These are phyloP conservation scores for Chrysotoxum bicinctum DNA, from an alignment of 2,888 invertebrate species.

Conservation along the genomic window DNA sequence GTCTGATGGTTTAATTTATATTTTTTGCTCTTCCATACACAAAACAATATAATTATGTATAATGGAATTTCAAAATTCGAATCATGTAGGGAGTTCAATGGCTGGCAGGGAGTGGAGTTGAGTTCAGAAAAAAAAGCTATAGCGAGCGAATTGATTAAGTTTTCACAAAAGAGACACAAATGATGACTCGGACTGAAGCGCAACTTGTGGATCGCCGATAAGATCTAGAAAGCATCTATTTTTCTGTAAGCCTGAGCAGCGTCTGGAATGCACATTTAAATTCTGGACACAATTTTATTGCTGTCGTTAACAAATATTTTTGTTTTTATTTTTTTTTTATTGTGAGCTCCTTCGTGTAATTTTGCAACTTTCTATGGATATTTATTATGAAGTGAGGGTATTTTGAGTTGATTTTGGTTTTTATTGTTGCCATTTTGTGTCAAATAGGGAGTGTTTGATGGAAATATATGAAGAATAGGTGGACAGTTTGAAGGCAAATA, in stretches of 20 bases:
- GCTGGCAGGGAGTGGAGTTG: neutral
- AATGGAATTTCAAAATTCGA: conserved; percentile 25
- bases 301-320: neutral
- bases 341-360: neutral
- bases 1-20: conserved; percentile 25
- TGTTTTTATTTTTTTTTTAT: neutral
- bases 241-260: neutral
- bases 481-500: neutral
- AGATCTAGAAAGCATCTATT: conserved; percentile 59
- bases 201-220: conserved; percentile 41
- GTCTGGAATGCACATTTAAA: conserved; percentile 7
- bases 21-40: neutral
- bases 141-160: conserved; percentile 14
- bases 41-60: neutral
- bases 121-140: neutral
- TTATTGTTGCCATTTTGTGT: conserved; percentile 44
- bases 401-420: conserved; percentile 51
- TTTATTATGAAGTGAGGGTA: conserved; percentile 20
- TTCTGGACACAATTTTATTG: conserved; percentile 11
- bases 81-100: conserved; percentile 30
- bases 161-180: conserved; percentile 44
- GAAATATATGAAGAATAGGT: neutral
- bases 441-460: conserved; percentile 35
- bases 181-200: conserved; percentile 22
- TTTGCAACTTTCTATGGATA: neutral